Evolutionary conservation across 1,140 invertebrate species (phyloP).

Genomic region (Plectus sambesii): DNA sequence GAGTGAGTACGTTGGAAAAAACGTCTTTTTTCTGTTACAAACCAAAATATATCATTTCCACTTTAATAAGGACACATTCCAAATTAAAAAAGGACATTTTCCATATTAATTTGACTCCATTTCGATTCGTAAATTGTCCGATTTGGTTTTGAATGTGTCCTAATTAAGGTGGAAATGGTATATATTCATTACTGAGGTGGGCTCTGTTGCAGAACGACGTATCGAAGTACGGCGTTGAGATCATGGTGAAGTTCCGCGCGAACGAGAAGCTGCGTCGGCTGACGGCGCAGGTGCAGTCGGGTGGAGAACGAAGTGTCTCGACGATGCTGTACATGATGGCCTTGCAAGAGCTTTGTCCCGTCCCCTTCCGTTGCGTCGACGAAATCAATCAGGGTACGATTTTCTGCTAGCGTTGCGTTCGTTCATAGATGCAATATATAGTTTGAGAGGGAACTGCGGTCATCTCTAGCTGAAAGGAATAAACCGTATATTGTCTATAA

Average conservation of each 20-base stretch:
- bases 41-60: no score
- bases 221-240: slow-evolving; percentile 32
- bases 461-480: no score
- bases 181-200: no score
- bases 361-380: slow-evolving; percentile 41
- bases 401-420: slow-evolving; percentile 3
- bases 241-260: slow-evolving; percentile 33
- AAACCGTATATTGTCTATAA: no score
- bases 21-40: no score
- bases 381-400: slow-evolving; percentile 39
- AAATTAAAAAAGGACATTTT: no score
- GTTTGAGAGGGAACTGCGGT: no score
- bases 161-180: no score
- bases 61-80: no score
- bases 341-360: slow-evolving; percentile 37
- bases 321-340: slow-evolving; percentile 43
- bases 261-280: slow-evolving; percentile 22
- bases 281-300: slow-evolving; percentile 37
- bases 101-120: not conserved
- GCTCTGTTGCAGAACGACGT: no score
- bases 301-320: slow-evolving; percentile 38
- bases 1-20: no score
- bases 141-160: no score
- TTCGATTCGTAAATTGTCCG: not conserved
- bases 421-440: not conserved